Percentiles rank a stretch among this genome's conserved stretches.
These are phyloP conservation scores for Aphidius colemani DNA, from an alignment of 2,888 invertebrate genomes.

Conservation along the genomic window DNA sequence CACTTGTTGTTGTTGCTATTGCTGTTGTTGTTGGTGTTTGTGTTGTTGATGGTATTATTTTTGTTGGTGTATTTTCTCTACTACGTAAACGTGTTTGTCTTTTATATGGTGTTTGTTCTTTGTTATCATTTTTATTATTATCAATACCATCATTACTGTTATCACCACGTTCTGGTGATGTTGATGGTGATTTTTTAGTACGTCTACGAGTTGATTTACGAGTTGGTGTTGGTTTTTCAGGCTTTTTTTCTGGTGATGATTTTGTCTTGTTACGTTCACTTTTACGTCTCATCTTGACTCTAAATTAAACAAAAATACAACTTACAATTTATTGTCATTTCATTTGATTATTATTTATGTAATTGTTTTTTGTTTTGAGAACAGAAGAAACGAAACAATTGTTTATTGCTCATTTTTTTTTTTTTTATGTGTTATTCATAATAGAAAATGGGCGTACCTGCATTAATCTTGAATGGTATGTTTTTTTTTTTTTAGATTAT, in stretches of 20 bases:
- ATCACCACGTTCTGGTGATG: constrained; percentile 62
- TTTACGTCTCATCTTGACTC: constrained; percentile 71
- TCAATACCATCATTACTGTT: constrained; percentile 42
- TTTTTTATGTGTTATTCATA: too few relatives aligned
- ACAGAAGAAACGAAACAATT: too few relatives aligned
- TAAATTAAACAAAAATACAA: too few relatives aligned
- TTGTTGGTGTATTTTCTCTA: constrained; percentile 24
- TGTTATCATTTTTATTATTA: constrained; percentile 34
- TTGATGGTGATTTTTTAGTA: constrained; percentile 65
- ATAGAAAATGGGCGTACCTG: too few relatives aligned
- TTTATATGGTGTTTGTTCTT: constrained; percentile 35
- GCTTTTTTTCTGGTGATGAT: constrained; percentile 69
- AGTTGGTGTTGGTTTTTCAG: constrained; percentile 64
- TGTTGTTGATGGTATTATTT: constrained; percentile 5
- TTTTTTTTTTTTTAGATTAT: too few relatives aligned
- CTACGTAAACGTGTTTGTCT: constrained; percentile 33
- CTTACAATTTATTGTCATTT: neutral
- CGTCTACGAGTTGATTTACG: constrained; percentile 63
- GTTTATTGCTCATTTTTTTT: too few relatives aligned
- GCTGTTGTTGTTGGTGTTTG: constrained; percentile 27
- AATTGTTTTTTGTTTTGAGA: too few relatives aligned
- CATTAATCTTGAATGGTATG: too few relatives aligned
- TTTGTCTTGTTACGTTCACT: constrained; percentile 73
- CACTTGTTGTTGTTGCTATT: too few relatives aligned
- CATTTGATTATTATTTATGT: too few relatives aligned